Evolutionary conservation across 2,113 vertebrate species (phyloP).

Genomic region (Thinocorus orbignyianus): DNA sequence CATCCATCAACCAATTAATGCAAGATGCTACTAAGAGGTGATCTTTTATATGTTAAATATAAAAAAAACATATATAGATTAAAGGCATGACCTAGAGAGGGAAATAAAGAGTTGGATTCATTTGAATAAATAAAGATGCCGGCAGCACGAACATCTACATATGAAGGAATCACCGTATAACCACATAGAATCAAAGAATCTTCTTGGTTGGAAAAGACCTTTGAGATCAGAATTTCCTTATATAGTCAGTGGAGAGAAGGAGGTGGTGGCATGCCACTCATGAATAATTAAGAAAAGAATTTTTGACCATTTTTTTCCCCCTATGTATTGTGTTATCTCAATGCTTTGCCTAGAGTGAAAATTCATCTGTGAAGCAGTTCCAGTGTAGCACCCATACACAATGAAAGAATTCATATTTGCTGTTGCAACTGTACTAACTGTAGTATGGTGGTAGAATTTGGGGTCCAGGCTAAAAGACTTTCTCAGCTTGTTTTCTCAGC

Average conservation of each 20-base stretch:
- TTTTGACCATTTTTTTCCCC: neutral
- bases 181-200: neutral
- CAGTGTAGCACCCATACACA: neutral
- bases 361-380: neutral
- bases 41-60: neutral
- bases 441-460: neutral
- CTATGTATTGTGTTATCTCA: neutral
- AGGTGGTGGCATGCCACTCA: neutral
- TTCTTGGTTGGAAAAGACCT: neutral
- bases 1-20: conserved; percentile 38
- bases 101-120: neutral
- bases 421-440: neutral
- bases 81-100: neutral
- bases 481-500: neutral
- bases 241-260: neutral
- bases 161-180: neutral
- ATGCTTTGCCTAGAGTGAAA: neutral
- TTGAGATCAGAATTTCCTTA: neutral
- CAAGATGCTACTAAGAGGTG: conserved; percentile 31
- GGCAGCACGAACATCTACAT: neutral
- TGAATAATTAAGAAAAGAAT: neutral
- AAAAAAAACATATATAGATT: conserved; percentile 1
- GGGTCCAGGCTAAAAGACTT: neutral
- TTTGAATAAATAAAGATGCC: neutral
- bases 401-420: neutral